Conservation (phyloP, 2,888 invertebrate species). For the Lucinisca nassula region DNA sequence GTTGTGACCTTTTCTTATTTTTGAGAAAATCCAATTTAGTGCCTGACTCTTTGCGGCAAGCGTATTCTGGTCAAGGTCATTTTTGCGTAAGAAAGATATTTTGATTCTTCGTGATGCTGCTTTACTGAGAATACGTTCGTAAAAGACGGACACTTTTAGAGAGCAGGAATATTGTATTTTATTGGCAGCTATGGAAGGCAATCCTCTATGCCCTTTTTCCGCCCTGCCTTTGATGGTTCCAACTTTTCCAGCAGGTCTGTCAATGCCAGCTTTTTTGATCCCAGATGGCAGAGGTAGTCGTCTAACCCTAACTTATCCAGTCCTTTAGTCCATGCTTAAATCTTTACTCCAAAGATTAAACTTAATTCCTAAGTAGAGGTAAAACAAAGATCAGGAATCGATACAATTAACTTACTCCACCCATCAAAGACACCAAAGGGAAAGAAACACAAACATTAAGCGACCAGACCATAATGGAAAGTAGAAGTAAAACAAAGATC, state of each 20-base stretch:
- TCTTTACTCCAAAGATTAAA: too few relatives aligned
- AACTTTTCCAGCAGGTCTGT: neutral
- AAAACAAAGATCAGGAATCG: too few relatives aligned
- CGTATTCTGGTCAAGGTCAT: neutral
- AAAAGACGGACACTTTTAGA: neutral
- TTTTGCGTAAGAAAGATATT: neutral
- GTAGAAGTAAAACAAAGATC: too few relatives aligned
- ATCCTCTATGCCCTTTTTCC: neutral
- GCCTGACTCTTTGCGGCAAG: neutral
- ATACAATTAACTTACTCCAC: too few relatives aligned
- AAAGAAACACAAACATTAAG: too few relatives aligned
- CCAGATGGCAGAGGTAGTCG: neutral
- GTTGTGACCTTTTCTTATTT: neutral
- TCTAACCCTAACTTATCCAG: neutral
- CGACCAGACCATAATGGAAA: too few relatives aligned
- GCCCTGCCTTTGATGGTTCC: neutral
- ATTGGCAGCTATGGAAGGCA: neutral
- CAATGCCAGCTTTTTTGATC: neutral
- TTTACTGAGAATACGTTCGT: neutral
- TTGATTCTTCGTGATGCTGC: neutral
- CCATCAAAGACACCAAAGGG: too few relatives aligned
- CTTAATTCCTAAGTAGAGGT: too few relatives aligned
- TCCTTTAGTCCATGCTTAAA: too few relatives aligned
- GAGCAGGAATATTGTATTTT: neutral
- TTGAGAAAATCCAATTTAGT: neutral